Base-by-base conservation (phyloP, 2,888 invertebrate genomes). In the Ophion costatus region DNA sequence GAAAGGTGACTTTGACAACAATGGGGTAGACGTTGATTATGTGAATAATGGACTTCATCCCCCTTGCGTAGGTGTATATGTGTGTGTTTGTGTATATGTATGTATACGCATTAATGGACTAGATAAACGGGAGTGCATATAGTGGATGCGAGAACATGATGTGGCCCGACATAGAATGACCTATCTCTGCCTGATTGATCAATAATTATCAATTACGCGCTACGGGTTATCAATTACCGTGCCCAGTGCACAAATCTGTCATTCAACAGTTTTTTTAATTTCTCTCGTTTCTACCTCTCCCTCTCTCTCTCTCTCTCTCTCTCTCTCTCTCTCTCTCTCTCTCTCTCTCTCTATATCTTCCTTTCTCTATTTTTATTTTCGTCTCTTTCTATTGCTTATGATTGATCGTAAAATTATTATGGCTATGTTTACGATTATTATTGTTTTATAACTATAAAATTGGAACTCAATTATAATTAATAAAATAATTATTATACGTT, bases 161-260 rank as follows among this genome's bases (percentile, higher is more conserved):
- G 69, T 11, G 42, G 42, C 45, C 61, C 74, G 38, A 57, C 57
- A 61, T 42, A 45, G 61, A 78, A 33, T 78, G 64, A 80, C 73
- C 73, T 67, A 78, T 82, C 77, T 69, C 22, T 42, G 66, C 51
- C 69, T 24, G 67, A 83, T 83, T 74, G 38, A 83, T 74, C 74
- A 63, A 83, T 79, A 79, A 83, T 83, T 83, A 83, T 79, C 82
- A 83, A 83, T 83, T 83, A 74, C 74, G 42, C 74, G 63, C 33
- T 74, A 79, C 82, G 74, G 74, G 79, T 83, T 79, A 83, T 74
- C 79, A 79, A 83, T 78, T 74, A 74, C 42, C 29, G 24, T 29
- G 67, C 22, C 38, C 38, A 78, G 59, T 57, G 51, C 14, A 64
- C 33, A 61, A 82, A 61, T 73, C 67, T 64, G 57, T 71, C 57